Evolutionary conservation across 2,888 invertebrate species (phyloP).

Genomic region (Leptarthrus brevirostris): DNA sequence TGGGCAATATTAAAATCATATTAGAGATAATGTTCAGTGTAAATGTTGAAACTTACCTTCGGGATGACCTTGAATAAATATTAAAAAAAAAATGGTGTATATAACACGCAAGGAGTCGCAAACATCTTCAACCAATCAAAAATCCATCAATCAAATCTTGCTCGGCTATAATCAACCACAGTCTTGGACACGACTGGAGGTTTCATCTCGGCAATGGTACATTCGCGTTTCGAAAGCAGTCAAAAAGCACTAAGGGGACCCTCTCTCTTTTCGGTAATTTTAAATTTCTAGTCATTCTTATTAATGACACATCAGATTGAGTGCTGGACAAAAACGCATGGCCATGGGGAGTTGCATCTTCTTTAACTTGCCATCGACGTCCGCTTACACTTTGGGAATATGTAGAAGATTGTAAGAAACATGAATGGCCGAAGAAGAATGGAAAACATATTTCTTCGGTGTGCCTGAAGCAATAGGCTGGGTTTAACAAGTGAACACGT

Average conservation of each 20-base stretch:
- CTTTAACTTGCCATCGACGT: neutral
- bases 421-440: constrained; percentile 38
- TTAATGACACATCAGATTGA: constrained; percentile 37
- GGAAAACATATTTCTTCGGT: neutral
- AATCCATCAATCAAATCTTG: constrained; percentile 33
- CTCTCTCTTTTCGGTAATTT: constrained; percentile 43
- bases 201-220: constrained; percentile 15
- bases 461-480: constrained; percentile 23
- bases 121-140: constrained; percentile 30
- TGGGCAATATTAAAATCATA: too few relatives aligned
- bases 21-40: too few relatives aligned
- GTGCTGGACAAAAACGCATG: constrained; percentile 25
- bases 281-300: constrained; percentile 42
- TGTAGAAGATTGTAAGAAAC: constrained; percentile 4
- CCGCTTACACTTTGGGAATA: neutral
- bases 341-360: neutral
- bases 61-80: constrained; percentile 24
- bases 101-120: constrained; percentile 20
- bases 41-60: too few relatives aligned
- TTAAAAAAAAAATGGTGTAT: neutral
- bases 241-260: neutral
- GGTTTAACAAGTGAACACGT: constrained; percentile 23
- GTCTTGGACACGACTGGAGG: neutral
- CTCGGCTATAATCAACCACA: constrained; percentile 6
- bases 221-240: constrained; percentile 28